Evolutionary conservation across 1,140 invertebrate species (phyloP).

Genomic region (Drosophila arawakana): DNA sequence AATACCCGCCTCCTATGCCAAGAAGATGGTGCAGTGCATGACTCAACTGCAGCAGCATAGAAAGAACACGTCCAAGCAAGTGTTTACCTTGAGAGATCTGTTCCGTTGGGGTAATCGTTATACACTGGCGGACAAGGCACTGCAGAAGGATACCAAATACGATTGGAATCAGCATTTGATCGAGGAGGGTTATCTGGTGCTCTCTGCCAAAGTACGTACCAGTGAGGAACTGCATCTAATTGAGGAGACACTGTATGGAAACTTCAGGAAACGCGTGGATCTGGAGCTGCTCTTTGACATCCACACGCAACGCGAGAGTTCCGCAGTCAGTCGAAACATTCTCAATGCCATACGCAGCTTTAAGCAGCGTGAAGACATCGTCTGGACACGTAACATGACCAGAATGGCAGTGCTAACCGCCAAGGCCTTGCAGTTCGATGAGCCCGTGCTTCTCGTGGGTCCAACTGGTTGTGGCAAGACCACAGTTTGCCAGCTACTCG

Average conservation of each 20-base stretch:
- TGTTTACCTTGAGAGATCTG: constrained; percentile 97
- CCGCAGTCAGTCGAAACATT: constrained; percentile 90
- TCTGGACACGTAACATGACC: constrained; percentile 97
- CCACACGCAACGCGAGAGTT: constrained; percentile 86
- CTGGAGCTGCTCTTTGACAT: constrained; percentile 92
- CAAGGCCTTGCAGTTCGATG: constrained; percentile 95
- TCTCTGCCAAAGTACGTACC: constrained; percentile 97
- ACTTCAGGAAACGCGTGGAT: constrained; percentile 92
- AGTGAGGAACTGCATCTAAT: constrained; percentile 92
- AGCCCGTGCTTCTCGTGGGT: constrained; percentile 98
- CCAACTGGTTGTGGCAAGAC: constrained; percentile 99
- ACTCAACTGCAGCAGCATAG: constrained; percentile 93
- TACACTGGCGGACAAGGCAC: constrained; percentile 87
- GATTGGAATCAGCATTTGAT: constrained; percentile 99
- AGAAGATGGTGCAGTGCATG: constrained; percentile 97
- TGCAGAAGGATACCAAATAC: constrained; percentile 87
- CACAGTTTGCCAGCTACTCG: constrained; percentile 96
- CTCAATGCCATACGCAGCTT: constrained; percentile 88
- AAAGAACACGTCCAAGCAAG: constrained; percentile 95
- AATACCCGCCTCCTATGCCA: constrained; percentile 94
- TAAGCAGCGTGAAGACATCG: constrained; percentile 91
- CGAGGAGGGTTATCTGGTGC: constrained; percentile 97
- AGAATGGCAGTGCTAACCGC: constrained; percentile 95
- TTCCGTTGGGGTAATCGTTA: constrained; percentile 99
- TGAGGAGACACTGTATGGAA: constrained; percentile 91